Base-by-base conservation (phyloP, 2,888 invertebrate genomes). In the Lithophane ornitopus region DNA sequence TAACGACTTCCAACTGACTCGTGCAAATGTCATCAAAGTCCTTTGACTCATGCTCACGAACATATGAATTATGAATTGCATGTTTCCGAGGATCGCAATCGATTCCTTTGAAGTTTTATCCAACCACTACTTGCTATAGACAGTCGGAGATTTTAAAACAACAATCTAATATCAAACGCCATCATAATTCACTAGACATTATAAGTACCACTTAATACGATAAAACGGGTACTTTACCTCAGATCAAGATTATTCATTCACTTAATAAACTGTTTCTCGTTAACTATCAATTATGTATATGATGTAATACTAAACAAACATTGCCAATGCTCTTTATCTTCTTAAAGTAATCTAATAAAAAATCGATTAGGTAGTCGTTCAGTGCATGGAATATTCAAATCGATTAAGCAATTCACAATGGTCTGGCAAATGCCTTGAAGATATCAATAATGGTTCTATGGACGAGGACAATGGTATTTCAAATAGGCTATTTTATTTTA, bases 251-350 rank as follows among this genome's bases (percentile, higher is more conserved):
- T 63, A 75, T 75, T 80, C n/a, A 70, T 61, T n/a, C n/a, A 63
- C n/a, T 73, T 52, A 52, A 67, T 67, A 62, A 71, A 73, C 65
- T 66, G 65, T 73, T 80, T 81, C 82, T 84, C 67, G 72, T 79
- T 79, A 85, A 76, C 19, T 59, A 67, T 54, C 58, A 85, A 87
- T 84, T 87, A 87, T 85, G 46, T 73, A 85, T 76, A 85, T 91
- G 91, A 91, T 89, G 91, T 88, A 91, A 91, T 89, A 88, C 59
- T 70, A 81, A 87, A 88, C 87, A 87, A 89, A 81, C 58, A 81
- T 91, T 91, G 87, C 91, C 34, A 82, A 75, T 76, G 58, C 75
- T 58, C 74, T 80, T 78, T 83, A 82, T 73, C 62, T 61, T 65
- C 54, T 71, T 68, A 70, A 70, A 83, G 58, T 63, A 76, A 81